These are phyloP conservation scores for Emberiza fucata DNA, from an alignment of 2,113 vertebrate genomes.

Conservation along the genomic window DNA sequence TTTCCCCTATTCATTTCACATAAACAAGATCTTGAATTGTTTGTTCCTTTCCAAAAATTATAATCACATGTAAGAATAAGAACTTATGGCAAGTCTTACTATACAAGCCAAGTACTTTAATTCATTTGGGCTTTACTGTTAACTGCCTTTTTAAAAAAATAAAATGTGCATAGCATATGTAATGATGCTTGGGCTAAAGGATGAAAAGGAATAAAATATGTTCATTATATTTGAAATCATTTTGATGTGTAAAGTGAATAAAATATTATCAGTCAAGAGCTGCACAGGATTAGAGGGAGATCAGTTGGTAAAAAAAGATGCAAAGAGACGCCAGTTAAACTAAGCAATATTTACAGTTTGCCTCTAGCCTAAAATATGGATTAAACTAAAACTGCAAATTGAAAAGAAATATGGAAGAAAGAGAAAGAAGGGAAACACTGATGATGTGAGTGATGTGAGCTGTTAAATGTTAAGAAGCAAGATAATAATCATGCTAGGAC, in stretches of 20 bases:
- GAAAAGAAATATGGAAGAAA: background rate
- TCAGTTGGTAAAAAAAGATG: background rate
- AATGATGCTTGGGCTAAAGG: background rate
- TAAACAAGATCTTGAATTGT: background rate
- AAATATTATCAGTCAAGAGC: background rate
- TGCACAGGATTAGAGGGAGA: background rate
- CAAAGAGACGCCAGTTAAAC: background rate
- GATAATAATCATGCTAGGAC: background rate
- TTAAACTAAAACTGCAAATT: background rate
- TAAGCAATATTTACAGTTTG: background rate
- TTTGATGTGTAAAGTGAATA: background rate
- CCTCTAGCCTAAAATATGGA: background rate
- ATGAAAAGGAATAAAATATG: constrained; percentile 7
- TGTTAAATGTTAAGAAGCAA: background rate
- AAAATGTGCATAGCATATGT: background rate
- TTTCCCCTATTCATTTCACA: background rate
- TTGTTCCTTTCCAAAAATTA: background rate
- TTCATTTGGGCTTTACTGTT: background rate
- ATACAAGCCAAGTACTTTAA: background rate
- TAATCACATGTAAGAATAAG: background rate
- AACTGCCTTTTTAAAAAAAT: background rate
- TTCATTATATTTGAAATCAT: background rate
- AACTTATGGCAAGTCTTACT: background rate
- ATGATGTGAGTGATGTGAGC: background rate
- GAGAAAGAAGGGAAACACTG: background rate